Percentiles rank a stretch among this genome's conserved stretches.
These are phyloP conservation scores for Prunella fulvescens DNA, from an alignment of 2,113 vertebrate genomes.

Conservation along the genomic window DNA sequence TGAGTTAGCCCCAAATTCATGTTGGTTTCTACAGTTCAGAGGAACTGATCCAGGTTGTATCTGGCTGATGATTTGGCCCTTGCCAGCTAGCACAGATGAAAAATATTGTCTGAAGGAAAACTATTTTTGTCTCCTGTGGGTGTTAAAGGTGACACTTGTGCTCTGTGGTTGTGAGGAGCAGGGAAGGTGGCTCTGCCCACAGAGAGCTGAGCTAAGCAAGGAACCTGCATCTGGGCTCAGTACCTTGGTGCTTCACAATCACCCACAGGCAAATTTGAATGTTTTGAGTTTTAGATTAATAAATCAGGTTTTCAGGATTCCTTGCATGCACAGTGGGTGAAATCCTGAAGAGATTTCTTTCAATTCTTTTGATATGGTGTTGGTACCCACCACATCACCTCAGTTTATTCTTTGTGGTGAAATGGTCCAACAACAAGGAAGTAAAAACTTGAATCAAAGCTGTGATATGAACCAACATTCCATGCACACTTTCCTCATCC, in stretches of 20 bases:
- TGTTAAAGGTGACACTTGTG: neutral
- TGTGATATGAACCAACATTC: neutral
- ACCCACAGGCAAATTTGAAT: neutral
- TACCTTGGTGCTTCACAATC: neutral
- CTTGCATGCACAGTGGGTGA: neutral
- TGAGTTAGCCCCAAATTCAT: rapidly evolving
- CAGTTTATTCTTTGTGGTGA: neutral
- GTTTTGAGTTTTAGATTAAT: neutral
- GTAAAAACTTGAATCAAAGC: neutral
- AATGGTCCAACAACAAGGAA: neutral
- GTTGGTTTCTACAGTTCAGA: neutral
- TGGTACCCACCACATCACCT: rapidly evolving
- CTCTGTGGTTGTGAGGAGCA: neutral
- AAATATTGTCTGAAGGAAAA: neutral
- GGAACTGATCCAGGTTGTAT: neutral
- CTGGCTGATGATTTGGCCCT: neutral
- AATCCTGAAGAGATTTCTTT: neutral
- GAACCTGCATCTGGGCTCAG: rapidly evolving
- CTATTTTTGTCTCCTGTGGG: neutral
- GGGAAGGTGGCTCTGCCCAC: neutral
- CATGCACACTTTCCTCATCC: neutral
- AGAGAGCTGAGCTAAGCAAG: neutral
- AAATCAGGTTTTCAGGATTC: neutral
- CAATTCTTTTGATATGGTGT: neutral
- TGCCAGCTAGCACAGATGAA: neutral